Percentiles rank a stretch among this genome's conserved stretches.
Evolutionary conservation across 2,113 vertebrate species (phyloP).

Genomic region (Lates calcarifer): DNA sequence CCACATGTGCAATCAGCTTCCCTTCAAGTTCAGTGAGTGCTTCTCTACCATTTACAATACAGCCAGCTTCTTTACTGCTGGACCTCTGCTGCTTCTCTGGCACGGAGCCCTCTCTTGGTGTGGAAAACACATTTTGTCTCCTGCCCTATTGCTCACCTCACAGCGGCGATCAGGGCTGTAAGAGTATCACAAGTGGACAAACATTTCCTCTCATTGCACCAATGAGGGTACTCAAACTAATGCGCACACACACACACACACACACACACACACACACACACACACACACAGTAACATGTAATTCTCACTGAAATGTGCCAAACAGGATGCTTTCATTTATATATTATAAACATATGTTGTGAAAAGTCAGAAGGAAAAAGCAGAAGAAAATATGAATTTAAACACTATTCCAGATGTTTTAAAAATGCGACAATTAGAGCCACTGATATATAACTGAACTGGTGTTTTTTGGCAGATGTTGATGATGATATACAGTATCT

Average conservation of each 20-base stretch:
- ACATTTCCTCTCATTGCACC: background rate
- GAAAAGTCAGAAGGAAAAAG: too few species aligned
- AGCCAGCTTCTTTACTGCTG: background rate
- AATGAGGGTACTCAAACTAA: background rate
- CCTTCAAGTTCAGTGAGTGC: background rate
- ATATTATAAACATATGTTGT: too few species aligned
- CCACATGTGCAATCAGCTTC: background rate
- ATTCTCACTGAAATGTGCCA: background rate
- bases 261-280: background rate
- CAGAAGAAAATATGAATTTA: too few species aligned
- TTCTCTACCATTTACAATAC: background rate
- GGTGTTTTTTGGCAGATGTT: too few species aligned
- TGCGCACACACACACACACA: background rate
- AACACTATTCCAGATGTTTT: too few species aligned
- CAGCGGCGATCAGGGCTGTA: background rate
- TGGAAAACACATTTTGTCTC: constrained; percentile 7
- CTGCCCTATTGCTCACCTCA: background rate
- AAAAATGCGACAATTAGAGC: too few species aligned
- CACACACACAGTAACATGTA: background rate
- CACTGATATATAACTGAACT: too few species aligned
- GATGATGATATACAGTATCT: too few species aligned
- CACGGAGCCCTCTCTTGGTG: background rate
- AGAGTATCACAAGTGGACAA: background rate
- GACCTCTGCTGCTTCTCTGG: background rate
- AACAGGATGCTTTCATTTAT: background rate